phyloP scores from a whole-genome alignment of 2,113 vertebrate species.

The Albula goreensis region DNA sequence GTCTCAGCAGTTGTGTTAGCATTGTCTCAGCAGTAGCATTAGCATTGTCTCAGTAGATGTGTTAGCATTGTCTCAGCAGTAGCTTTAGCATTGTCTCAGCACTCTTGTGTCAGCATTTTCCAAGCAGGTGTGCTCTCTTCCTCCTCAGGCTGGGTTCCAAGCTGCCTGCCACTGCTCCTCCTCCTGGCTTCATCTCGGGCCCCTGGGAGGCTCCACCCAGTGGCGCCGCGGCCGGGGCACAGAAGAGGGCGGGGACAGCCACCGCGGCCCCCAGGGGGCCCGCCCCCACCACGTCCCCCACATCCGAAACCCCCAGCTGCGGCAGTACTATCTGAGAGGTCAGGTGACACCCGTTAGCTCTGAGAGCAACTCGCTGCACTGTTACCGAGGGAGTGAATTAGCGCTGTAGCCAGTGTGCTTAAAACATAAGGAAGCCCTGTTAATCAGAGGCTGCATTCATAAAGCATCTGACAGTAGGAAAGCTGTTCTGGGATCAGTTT shows the following conservation, averaged over 20 bases:
- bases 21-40: background rate
- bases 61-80: background rate
- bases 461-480: too few relatives aligned
- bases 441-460: too few relatives aligned
- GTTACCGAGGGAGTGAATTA: background rate
- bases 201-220: conserved; percentile 50
- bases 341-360: background rate
- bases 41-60: background rate
- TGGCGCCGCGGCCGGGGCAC: conserved; percentile 29
- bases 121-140: conserved; percentile 1
- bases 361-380: background rate
- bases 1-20: background rate
- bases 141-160: conserved; percentile 65
- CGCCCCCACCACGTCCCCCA: conserved; percentile 62
- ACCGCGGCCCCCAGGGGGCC: conserved; percentile 33
- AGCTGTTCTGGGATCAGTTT: too few relatives aligned
- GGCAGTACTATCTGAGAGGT: conserved; percentile 76
- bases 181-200: conserved; percentile 58
- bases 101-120: background rate
- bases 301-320: conserved; percentile 74
- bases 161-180: conserved; percentile 62
- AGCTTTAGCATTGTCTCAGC: background rate
- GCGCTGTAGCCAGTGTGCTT: too few relatives aligned
- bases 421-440: too few relatives aligned
- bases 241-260: conserved; percentile 32